These are phyloP conservation scores for Dendrolimus houi DNA, from an alignment of 2,888 invertebrate genomes.

Conservation along the genomic window DNA sequence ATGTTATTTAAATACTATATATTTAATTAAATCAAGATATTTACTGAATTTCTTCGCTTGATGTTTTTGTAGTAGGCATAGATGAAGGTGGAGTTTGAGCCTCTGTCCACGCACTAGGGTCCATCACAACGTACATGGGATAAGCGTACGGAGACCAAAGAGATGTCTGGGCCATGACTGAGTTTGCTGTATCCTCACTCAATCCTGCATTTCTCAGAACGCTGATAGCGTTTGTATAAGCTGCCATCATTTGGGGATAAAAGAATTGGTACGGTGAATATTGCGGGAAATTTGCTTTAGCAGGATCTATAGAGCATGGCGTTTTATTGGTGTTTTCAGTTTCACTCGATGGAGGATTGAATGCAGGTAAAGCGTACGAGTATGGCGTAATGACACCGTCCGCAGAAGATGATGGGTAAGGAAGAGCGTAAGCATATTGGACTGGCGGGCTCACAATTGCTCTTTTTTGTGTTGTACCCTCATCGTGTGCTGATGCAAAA, in stretches of 20 bases:
- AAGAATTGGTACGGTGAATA: slow-evolving; percentile 49
- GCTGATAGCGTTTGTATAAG: slow-evolving; percentile 46
- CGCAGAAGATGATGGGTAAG: slow-evolving; percentile 27
- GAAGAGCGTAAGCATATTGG: slow-evolving; percentile 46
- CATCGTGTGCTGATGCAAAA: slow-evolving; percentile 25
- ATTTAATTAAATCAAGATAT: neutral
- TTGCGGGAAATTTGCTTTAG: slow-evolving; percentile 22
- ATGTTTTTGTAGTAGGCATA: slow-evolving; percentile 12
- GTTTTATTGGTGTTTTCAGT: slow-evolving; percentile 26
- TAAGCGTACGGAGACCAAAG: slow-evolving; percentile 47
- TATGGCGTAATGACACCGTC: slow-evolving; percentile 26
- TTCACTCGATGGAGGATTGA: slow-evolving; percentile 11
- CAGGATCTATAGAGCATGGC: slow-evolving; percentile 14
- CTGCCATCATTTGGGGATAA: slow-evolving; percentile 58
- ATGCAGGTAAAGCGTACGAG: slow-evolving; percentile 34
- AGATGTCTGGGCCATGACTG: slow-evolving; percentile 27
- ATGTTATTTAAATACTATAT: neutral
- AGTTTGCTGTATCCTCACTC: slow-evolving; percentile 32
- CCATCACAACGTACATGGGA: slow-evolving; percentile 58
- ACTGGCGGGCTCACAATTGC: slow-evolving; percentile 37
- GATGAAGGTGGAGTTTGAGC: slow-evolving; percentile 26
- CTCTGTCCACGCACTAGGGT: slow-evolving; percentile 48
- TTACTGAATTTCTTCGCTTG: slow-evolving; percentile 9
- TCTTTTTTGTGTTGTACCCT: slow-evolving; percentile 39
- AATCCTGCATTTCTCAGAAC: slow-evolving; percentile 40